Evolutionary conservation across 2,113 vertebrate genomes (phyloP).

Genomic region (Sclerurus mexicanus): DNA sequence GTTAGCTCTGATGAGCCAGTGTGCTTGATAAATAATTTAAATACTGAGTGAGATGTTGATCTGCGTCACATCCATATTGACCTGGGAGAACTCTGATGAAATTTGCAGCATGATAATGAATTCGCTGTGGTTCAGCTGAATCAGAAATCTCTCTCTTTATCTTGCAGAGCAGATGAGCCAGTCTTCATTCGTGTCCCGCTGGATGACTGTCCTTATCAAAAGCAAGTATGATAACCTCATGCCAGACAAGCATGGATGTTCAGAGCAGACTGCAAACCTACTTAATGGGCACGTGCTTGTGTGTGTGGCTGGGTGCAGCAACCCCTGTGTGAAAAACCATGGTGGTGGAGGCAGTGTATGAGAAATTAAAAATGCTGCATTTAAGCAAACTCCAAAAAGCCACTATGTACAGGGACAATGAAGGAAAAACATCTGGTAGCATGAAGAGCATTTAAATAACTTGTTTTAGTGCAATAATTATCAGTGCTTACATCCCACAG

Average conservation of each 20-base stretch:
- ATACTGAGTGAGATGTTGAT: slow-evolving; percentile 19
- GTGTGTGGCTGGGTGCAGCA: background rate
- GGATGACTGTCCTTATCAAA: background rate
- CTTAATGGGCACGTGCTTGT: fast-evolving
- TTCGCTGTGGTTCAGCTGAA: background rate
- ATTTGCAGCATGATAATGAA: background rate
- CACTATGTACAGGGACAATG: background rate
- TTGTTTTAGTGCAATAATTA: background rate
- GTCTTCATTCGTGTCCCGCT: background rate
- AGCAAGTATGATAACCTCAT: background rate
- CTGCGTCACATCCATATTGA: background rate
- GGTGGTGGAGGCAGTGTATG: background rate
- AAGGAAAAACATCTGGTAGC: background rate
- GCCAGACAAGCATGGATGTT: background rate
- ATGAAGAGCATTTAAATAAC: background rate
- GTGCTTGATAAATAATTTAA: slow-evolving; percentile 24
- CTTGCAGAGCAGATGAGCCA: background rate
- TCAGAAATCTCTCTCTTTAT: background rate
- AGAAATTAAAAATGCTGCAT: background rate
- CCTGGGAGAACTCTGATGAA: background rate
- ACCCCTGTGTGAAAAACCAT: background rate
- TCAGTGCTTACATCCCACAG: background rate
- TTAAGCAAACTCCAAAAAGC: background rate
- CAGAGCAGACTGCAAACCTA: background rate
- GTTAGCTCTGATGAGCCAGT: slow-evolving; percentile 1